phyloP scores from a whole-genome alignment of 2,797 vertebrate genomes.

The Acestrorhynchus altus region DNA sequence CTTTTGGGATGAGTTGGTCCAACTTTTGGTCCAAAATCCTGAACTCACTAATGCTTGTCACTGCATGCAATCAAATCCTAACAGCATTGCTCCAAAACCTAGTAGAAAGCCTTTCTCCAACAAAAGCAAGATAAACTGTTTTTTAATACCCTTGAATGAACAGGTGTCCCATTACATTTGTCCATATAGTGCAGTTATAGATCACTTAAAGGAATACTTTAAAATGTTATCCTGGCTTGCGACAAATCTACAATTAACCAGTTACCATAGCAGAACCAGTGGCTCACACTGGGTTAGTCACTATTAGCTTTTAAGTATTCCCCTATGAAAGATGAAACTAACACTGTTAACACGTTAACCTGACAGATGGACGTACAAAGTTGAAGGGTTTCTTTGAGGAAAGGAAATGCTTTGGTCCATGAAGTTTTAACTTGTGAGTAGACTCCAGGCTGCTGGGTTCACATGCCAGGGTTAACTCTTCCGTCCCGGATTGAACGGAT shows the following conservation, averaged over 20 bases:
- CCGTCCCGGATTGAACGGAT: slow-evolving; percentile 71
- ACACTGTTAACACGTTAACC: slow-evolving; percentile 7
- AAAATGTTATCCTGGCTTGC: too few species aligned
- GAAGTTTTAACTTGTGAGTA: slow-evolving; percentile 70
- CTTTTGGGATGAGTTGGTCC: too few species aligned
- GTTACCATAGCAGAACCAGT: neutral
- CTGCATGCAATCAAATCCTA: too few species aligned
- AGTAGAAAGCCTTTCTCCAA: too few species aligned
- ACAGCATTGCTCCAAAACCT: too few species aligned
- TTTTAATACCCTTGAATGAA: too few species aligned
- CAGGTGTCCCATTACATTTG: too few species aligned
- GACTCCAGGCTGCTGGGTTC: slow-evolving; percentile 60
- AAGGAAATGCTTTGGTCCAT: slow-evolving; percentile 75
- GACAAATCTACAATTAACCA: neutral
- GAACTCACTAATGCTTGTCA: too few species aligned
- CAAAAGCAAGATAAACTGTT: too few species aligned
- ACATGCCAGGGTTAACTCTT: slow-evolving; percentile 69
- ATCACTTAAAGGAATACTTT: too few species aligned
- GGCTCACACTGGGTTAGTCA: neutral
- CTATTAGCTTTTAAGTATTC: neutral
- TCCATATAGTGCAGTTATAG: too few species aligned
- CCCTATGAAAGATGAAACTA: neutral
- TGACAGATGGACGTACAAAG: slow-evolving; percentile 68
- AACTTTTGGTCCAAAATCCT: too few species aligned
- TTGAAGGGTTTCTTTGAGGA: slow-evolving; percentile 70